Percentiles rank a stretch among this genome's conserved stretches.
These are phyloP conservation scores for Dendroctonus valens DNA, from an alignment of 1,140 invertebrate species.

Conservation along the genomic window DNA sequence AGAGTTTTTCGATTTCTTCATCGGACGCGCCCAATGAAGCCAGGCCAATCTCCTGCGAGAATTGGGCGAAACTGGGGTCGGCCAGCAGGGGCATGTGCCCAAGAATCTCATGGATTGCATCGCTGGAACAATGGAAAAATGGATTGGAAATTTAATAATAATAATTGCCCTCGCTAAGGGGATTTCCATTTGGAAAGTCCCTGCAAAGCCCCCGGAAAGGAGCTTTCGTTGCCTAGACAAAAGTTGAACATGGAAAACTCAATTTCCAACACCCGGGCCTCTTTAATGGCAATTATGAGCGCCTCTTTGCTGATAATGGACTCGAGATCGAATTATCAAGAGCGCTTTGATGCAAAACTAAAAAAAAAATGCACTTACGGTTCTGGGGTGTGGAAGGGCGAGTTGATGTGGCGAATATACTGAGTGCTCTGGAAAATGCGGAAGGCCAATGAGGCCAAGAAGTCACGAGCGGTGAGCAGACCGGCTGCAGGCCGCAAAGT, in stretches of 20 bases:
- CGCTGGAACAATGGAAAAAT: conserved; percentile 56
- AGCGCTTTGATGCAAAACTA: conserved; percentile 12
- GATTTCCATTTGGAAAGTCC: too few relatives aligned
- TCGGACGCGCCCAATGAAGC: conserved; percentile 95
- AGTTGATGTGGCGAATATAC: conserved; percentile 92
- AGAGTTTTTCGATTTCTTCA: conserved; percentile 96
- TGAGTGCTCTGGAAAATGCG: conserved; percentile 98
- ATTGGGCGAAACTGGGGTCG: conserved; percentile 96
- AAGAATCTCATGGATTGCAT: conserved; percentile 97
- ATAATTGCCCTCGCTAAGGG: too few relatives aligned
- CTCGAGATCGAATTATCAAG: conserved; percentile 35
- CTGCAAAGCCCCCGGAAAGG: too few relatives aligned
- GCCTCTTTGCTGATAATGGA: conserved; percentile 29
- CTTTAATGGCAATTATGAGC: conserved; percentile 25
- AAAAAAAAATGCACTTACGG: conserved; percentile 73
- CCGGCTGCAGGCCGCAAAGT: conserved; percentile 90
- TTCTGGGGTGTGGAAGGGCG: conserved; percentile 96
- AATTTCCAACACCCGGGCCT: too few relatives aligned
- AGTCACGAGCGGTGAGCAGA: conserved; percentile 90
- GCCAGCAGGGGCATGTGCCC: conserved; percentile 97
- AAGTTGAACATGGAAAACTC: too few relatives aligned
- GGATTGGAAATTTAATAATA: neutral
- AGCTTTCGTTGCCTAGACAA: too few relatives aligned
- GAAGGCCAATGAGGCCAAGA: conserved; percentile 94
- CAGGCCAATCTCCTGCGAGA: conserved; percentile 98